Conservation (phyloP, 2,888 invertebrate species). For the Dynastes tityus region DNA sequence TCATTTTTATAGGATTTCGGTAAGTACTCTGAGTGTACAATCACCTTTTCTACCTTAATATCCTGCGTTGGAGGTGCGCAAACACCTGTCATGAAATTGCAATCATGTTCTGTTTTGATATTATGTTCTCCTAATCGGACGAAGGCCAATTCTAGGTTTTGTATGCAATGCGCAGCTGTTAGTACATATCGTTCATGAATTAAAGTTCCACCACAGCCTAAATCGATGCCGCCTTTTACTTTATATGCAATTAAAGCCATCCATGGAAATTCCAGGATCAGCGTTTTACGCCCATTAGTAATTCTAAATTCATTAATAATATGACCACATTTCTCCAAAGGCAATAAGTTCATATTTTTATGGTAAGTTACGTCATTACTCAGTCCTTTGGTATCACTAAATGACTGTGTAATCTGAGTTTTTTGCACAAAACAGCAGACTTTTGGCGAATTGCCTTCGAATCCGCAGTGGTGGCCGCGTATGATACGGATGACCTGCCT, state of each 20-base stretch:
- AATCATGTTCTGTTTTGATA: constrained; percentile 69
- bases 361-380: constrained; percentile 66
- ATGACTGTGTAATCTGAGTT: neutral
- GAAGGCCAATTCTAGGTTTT: constrained; percentile 68
- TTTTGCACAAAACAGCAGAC: constrained; percentile 71
- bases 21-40: constrained; percentile 74
- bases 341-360: constrained; percentile 67
- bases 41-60: constrained; percentile 70
- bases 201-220: constrained; percentile 71
- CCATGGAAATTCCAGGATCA: constrained; percentile 82
- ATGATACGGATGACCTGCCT: constrained; percentile 61
- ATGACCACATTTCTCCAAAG: constrained; percentile 73
- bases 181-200: constrained; percentile 71
- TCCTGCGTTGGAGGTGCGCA: constrained; percentile 72
- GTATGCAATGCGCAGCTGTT: constrained; percentile 77
- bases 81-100: constrained; percentile 64
- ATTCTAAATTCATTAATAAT: constrained; percentile 73
- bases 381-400: constrained; percentile 14
- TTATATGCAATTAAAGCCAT: constrained; percentile 80
- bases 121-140: constrained; percentile 79
- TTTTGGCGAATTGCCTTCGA: constrained; percentile 69
- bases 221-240: constrained; percentile 63
- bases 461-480: constrained; percentile 69
- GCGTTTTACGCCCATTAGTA: constrained; percentile 75
- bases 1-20: constrained; percentile 73